Conservation (phyloP, 2,113 vertebrate species). For the Laticauda laticaudata region DNA sequence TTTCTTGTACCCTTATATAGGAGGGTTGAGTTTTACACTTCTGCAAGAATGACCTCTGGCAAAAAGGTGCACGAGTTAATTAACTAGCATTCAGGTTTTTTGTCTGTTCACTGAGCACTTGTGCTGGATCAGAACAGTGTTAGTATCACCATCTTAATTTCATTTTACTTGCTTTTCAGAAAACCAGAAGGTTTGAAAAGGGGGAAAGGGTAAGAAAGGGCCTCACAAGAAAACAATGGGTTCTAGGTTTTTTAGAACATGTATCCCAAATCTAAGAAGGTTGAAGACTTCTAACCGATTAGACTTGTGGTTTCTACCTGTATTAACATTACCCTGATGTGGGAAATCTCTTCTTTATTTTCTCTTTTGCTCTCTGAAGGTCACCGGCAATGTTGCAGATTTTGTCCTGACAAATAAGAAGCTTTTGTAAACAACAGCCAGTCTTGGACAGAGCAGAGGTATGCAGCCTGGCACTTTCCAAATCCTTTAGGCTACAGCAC, state of each 20-base stretch:
- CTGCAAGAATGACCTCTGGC: not conserved
- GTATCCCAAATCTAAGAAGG: not conserved
- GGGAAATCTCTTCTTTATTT: not conserved
- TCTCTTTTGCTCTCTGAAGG: not conserved
- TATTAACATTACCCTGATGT: not conserved
- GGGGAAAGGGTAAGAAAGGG: too few species aligned
- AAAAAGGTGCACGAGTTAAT: not conserved
- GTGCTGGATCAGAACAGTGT: too few species aligned
- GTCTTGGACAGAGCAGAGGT: not conserved
- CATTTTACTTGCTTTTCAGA: not conserved
- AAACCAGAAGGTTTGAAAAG: not conserved
- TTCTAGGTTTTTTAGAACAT: not conserved
- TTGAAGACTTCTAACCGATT: not conserved
- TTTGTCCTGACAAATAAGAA: not conserved
- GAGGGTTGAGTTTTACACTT: not conserved
- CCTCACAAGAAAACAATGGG: not conserved
- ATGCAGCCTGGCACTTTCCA: not conserved
- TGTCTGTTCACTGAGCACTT: not conserved
- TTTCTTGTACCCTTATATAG: not conserved
- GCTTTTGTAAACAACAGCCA: not conserved
- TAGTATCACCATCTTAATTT: not conserved
- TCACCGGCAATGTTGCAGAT: not conserved
- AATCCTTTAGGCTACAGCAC: not conserved
- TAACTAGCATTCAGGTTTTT: not conserved
- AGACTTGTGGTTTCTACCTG: not conserved